A percentile compares a stretch with the other conserved stretches of the same genome.
Evolutionary conservation across 2,888 invertebrate genomes (phyloP).

Genomic region (Patella ulyssiponensis): DNA sequence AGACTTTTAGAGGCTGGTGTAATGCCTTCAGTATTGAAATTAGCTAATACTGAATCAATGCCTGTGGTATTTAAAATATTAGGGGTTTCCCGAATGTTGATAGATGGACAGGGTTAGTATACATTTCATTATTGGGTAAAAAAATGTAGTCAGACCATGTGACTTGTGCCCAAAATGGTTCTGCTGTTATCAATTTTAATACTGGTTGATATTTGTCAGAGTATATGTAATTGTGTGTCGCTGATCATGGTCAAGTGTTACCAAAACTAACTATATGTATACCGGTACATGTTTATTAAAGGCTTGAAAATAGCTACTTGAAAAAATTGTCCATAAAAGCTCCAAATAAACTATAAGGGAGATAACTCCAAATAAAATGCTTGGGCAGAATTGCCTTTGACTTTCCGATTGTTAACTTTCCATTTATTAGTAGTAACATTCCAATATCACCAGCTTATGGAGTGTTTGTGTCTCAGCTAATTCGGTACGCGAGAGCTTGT

Average conservation of each 20-base stretch:
- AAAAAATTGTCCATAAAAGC: too few relatives aligned
- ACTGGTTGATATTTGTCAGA: neutral
- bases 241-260: neutral
- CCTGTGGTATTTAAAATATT: constrained; percentile 89
- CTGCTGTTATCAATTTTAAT: neutral
- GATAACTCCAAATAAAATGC: too few relatives aligned
- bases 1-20: constrained; percentile 82
- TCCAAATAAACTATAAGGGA: too few relatives aligned
- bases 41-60: constrained; percentile 78
- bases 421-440: too few relatives aligned
- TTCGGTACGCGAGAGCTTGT: too few relatives aligned
- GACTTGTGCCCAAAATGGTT: neutral
- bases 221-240: neutral
- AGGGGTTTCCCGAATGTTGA: constrained; percentile 88
- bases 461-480: too few relatives aligned
- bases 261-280: neutral
- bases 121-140: neutral
- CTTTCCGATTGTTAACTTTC: too few relatives aligned
- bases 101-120: constrained; percentile 78
- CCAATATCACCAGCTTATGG: too few relatives aligned
- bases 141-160: neutral
- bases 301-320: too few relatives aligned
- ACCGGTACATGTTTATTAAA: too few relatives aligned
- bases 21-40: constrained; percentile 81
- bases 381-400: too few relatives aligned